phyloP scores from a whole-genome alignment of 2,113 vertebrate species.

The Indicator maculatus region DNA sequence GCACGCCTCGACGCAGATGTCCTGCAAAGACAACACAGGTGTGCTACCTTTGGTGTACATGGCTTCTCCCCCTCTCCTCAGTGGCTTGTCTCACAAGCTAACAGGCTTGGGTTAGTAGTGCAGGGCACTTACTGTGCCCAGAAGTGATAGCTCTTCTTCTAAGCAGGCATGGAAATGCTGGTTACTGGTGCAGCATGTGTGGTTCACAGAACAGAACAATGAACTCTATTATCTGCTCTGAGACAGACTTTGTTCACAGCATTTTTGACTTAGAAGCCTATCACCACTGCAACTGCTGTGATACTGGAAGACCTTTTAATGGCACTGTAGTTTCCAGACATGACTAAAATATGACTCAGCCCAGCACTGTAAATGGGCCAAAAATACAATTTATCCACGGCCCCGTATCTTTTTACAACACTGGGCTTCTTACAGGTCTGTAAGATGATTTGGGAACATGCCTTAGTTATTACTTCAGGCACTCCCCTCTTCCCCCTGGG shows the following conservation, averaged over 20 bases:
- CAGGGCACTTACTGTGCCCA: background rate
- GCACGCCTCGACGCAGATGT: background rate
- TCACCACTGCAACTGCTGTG: background rate
- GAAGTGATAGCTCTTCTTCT: background rate
- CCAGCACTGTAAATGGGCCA: background rate
- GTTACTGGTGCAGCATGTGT: background rate
- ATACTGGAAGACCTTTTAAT: background rate
- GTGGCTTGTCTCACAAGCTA: background rate
- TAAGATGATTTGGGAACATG: background rate
- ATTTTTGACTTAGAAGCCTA: background rate
- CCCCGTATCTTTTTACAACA: background rate
- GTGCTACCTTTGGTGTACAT: background rate
- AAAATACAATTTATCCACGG: background rate
- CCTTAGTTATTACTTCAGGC: background rate
- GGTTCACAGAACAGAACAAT: background rate
- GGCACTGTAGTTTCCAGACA: conserved; percentile 38
- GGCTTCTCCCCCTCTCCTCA: background rate
- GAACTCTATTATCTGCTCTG: background rate
- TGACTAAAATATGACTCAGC: conserved; percentile 53
- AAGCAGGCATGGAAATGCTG: background rate
- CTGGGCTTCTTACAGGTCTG: background rate
- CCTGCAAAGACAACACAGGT: background rate
- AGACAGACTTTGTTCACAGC: background rate
- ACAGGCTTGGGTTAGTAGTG: background rate
- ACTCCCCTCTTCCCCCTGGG: background rate